These are phyloP conservation scores for Furcifer pardalis DNA, from an alignment of 2,797 vertebrate genomes.

Conservation along the genomic window DNA sequence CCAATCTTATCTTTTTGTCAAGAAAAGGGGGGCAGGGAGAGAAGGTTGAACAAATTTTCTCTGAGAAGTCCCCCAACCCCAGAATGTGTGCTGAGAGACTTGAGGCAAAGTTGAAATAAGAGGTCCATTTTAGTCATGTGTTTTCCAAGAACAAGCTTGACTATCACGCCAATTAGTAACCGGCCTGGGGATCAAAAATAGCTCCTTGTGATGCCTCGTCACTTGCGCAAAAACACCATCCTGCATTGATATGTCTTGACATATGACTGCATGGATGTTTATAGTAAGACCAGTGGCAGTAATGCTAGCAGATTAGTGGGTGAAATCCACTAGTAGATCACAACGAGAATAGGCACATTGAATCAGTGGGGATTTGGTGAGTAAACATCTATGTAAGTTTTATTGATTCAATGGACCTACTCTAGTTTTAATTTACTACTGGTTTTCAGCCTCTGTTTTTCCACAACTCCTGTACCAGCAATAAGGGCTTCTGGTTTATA, in stretches of 20 bases:
- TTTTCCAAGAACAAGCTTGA: slow-evolving; percentile 2
- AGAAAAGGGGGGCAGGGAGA: background rate
- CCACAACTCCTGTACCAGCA: too few species aligned
- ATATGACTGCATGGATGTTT: too few species aligned
- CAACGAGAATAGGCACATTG: too few species aligned
- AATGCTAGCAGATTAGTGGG: background rate
- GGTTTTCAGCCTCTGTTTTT: background rate
- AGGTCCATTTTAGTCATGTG: background rate
- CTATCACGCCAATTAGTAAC: background rate
- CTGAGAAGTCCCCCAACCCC: background rate
- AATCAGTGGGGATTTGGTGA: too few species aligned
- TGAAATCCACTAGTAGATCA: too few species aligned
- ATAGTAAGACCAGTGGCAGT: background rate
- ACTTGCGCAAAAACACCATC: background rate
- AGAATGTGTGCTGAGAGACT: background rate
- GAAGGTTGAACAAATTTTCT: background rate
- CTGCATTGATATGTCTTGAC: background rate
- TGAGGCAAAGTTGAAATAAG: background rate
- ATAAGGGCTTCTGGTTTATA: background rate
- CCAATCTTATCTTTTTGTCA: slow-evolving; percentile 38
- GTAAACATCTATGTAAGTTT: too few species aligned
- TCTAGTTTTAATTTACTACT: too few species aligned
- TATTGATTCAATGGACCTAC: too few species aligned
- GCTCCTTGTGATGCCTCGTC: background rate
- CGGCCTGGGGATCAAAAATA: background rate